Base-by-base conservation (phyloP, 2,113 vertebrate species). In the Rousettus leschenaultii region DNA sequence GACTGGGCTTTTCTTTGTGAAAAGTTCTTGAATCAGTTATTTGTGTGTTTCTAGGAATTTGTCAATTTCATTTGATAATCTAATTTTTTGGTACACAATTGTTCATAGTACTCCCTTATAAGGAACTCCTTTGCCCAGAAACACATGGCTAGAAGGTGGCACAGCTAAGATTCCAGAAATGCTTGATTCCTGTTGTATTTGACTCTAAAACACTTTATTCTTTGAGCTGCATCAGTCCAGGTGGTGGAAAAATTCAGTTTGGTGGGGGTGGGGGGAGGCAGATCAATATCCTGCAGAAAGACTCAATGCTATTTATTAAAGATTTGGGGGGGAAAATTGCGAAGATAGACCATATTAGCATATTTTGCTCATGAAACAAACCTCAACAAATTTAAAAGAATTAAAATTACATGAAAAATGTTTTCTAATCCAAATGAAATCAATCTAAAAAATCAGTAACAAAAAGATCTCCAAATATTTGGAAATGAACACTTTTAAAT, bases 221-320 rank as follows among this genome's bases (percentile, higher is more conserved):
- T 95, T 92, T 92, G 71, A 87, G 80, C 26, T 94, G 4, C 14
- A n/a, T 71, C n/a, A 51, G 82, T 73, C 59, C 40, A 82, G 65
- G 77, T 66, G 71, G 65, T 80, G 43, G 26, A 84, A 59, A 93
- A 86, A 88, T 82, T 83, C 65, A 78, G 73, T 83, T 35, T 61
- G 0, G 8, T 61, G 0, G 8, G 2, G 51, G 51, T 1, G 1
- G 2, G 21, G 8, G 35, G 43, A 85, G 33, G 65, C 48, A 91
- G 55, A 95, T 86, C 26, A 70, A 84, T 95, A 95, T 59, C 71
- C 63, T 86, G 59, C 48, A 95, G 89, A 94, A 92, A 55, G 86
- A 97, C 18, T 91, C 57, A 65, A 40, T 75, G 51, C 40, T 94
- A 55, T 80, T 95, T 95, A 95, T 91, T 95, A 87, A 95, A 88